Base-by-base conservation (phyloP, 2,888 invertebrate genomes). In the Tridacna crocea region DNA sequence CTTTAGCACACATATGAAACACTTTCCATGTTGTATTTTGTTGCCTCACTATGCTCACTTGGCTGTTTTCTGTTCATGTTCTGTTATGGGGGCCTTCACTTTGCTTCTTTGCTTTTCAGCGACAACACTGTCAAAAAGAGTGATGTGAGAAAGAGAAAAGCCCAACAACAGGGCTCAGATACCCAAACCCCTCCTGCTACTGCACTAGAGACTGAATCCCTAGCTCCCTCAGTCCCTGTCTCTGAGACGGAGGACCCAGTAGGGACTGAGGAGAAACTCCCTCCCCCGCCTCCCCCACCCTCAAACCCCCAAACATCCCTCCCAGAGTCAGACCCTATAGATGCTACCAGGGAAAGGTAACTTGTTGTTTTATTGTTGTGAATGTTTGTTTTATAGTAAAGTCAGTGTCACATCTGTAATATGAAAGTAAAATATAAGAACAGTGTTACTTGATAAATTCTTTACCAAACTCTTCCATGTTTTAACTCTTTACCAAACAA, bases 51-150 rank as follows among this genome's bases (percentile, higher is more conserved):
- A 10, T n/a, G 61, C 8, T 61, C 26, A 24, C 61, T 1, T 61
- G 2, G 61, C 61, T 61, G 61, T 61, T n/a, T 55, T 55, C 15
- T 61, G 19, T 61, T 61, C 1, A 61, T 61, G 61, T 68, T n/a
- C 22, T 61, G 27, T 46, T 10, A 47, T 46, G 55, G 22, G 63
- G 47, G 60, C 24, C 60, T 77, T 72, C 46, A 65, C 36, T 65
- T 78, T 73, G 72, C 73, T 78, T 78, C 36, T 27, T 79, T 79
- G 78, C 78, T 75, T 83, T 84, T 72, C 88, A 93, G 93, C 75
- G 93, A 92, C 82, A 91, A 91, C 85, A 93, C 93, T n/a, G 93
- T 93, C 51, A 89, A 90, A 88, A 93, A 93, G 88, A 92, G 91
- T 87, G 91, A 92, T 84, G 89, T 91, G 17, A 90, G 91, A 85